Evolutionary conservation across 2,797 vertebrate species (phyloP).

Genomic region (Pagetopsis macropterus): DNA sequence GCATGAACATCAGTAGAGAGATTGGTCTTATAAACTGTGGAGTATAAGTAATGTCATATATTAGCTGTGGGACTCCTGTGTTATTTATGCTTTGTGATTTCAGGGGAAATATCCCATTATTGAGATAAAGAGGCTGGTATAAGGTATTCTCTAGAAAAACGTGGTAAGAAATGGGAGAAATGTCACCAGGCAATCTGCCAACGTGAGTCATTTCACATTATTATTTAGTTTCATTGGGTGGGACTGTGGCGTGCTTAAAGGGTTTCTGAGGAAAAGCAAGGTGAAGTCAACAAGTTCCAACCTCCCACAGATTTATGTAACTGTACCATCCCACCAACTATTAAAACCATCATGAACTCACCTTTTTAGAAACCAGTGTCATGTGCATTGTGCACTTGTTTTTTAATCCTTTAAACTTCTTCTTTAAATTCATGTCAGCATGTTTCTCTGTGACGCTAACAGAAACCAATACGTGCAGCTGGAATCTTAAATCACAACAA

Average conservation of each 20-base stretch:
- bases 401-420: slow-evolving; percentile 2
- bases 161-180: slow-evolving; percentile 37
- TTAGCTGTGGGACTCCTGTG: slow-evolving; percentile 61
- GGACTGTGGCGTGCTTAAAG: not conserved
- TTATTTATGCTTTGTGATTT: slow-evolving; percentile 75
- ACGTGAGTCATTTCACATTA: slow-evolving; percentile 26
- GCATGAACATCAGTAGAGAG: slow-evolving; percentile 66
- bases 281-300: slow-evolving; percentile 12
- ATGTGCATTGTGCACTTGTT: not conserved
- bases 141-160: slow-evolving; percentile 38
- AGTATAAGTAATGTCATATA: slow-evolving; percentile 73
- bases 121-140: slow-evolving; percentile 76
- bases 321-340: not conserved
- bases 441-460: slow-evolving; percentile 16
- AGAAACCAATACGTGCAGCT: slow-evolving; percentile 28
- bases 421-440: slow-evolving; percentile 15
- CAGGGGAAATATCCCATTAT: slow-evolving; percentile 68
- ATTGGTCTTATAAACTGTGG: slow-evolving; percentile 70
- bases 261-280: not conserved
- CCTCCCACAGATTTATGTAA: not conserved
- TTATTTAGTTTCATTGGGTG: slow-evolving; percentile 35
- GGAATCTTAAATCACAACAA: slow-evolving; percentile 35
- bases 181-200: slow-evolving; percentile 26
- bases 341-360: not conserved
- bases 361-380: not conserved